A percentile compares a stretch with the other conserved stretches of the same genome.
These are phyloP conservation scores for Onychostoma macrolepis DNA, from an alignment of 2,113 vertebrate genomes.

Conservation along the genomic window DNA sequence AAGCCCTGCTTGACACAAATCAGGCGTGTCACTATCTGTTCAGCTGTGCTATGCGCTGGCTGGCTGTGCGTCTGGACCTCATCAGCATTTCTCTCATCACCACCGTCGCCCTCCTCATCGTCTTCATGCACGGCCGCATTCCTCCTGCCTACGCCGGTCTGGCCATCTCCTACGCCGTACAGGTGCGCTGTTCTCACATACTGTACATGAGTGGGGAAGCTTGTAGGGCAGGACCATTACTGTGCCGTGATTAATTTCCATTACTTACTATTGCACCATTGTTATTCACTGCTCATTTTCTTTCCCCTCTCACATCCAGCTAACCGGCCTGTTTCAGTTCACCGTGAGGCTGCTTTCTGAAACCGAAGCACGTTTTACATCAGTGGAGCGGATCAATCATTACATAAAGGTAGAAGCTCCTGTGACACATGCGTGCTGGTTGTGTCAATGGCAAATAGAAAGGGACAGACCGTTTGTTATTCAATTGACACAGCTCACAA, in stretches of 20 bases:
- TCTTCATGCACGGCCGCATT: slow-evolving; percentile 81
- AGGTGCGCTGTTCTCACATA: slow-evolving; percentile 67
- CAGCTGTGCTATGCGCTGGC: slow-evolving; percentile 80
- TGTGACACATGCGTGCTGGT: slow-evolving; percentile 12
- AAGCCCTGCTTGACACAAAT: slow-evolving; percentile 80
- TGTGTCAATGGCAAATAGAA: slow-evolving; percentile 34
- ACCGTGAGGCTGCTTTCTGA: slow-evolving; percentile 80
- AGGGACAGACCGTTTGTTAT: slow-evolving; percentile 47
- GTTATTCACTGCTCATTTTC: background rate
- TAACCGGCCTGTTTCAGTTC: slow-evolving; percentile 83
- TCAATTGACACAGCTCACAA: background rate
- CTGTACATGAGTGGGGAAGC: background rate
- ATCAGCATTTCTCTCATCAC: slow-evolving; percentile 81
- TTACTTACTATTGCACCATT: background rate
- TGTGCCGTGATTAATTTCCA: background rate
- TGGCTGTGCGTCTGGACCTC: slow-evolving; percentile 81
- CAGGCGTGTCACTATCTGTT: slow-evolving; percentile 82
- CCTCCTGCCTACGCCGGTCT: slow-evolving; percentile 80
- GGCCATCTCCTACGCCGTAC: slow-evolving; percentile 80
- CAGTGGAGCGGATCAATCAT: slow-evolving; percentile 84
- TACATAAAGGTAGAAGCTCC: slow-evolving; percentile 77
- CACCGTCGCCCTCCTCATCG: slow-evolving; percentile 75
- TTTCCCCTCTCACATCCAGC: slow-evolving; percentile 60
- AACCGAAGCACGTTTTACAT: slow-evolving; percentile 83
- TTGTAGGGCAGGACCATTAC: background rate